A percentile compares a stretch with the other conserved stretches of the same genome.
phyloP scores from a whole-genome alignment of 2,888 invertebrate species.

The Anticlea derivata region DNA sequence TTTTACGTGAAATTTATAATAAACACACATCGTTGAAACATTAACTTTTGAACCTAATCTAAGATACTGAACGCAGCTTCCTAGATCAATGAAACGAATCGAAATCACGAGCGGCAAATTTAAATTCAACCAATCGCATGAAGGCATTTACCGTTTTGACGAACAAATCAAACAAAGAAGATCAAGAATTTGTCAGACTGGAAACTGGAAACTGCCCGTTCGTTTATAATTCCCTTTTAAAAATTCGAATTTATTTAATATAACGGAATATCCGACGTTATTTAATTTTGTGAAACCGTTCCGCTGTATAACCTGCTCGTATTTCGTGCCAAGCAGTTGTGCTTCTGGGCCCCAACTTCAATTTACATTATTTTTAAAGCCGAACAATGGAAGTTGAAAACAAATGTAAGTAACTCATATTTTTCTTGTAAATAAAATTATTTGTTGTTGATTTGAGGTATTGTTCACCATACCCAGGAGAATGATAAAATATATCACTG shows the following conservation, averaged over 20 bases:
- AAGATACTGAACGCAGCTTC: conserved; percentile 48
- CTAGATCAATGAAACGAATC: conserved; percentile 58
- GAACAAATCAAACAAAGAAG: conserved; percentile 40
- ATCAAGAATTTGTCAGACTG: conserved; percentile 36
- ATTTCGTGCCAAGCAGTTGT: conserved; percentile 43
- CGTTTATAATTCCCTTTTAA: conserved; percentile 57
- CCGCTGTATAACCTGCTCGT: conserved; percentile 46
- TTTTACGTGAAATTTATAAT: too few species aligned
- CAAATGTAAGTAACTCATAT: conserved; percentile 63
- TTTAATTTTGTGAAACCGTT: conserved; percentile 42
- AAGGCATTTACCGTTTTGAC: conserved; percentile 57
- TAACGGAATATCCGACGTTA: conserved; percentile 56
- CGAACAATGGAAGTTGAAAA: conserved; percentile 71
- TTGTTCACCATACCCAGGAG: too few species aligned
- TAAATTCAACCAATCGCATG: conserved; percentile 65
- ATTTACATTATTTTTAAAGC: conserved; percentile 30
- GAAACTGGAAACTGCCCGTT: conserved; percentile 47
- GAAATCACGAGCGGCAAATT: conserved; percentile 60
- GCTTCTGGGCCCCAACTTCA: conserved; percentile 42
- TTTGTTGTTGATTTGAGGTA: too few species aligned
- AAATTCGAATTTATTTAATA: conserved; percentile 65
- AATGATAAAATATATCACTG: too few species aligned
- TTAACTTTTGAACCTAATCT: too few species aligned
- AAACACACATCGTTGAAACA: too few species aligned
- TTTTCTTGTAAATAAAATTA: conserved; percentile 3